Evolutionary conservation across 2,797 vertebrate species (phyloP), one percentile per base, ranked within the genome.

Genomic region (Vultur gryphus): DNA sequence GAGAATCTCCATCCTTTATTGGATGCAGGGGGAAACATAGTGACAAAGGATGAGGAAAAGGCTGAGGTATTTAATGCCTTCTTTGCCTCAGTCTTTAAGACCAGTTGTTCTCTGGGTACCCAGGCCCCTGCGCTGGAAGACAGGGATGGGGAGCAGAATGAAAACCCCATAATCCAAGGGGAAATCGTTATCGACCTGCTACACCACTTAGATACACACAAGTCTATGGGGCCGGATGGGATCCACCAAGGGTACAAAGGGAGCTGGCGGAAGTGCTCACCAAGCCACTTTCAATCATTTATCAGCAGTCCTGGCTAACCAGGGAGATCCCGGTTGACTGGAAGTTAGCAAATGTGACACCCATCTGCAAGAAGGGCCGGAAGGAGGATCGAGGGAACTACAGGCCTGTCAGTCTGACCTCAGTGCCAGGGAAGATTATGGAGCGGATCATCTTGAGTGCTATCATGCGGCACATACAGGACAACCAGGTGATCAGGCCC

Each of bases 21-120:
- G 43, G 18, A 71, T 35, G 24, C 1, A 0, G 7, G 1, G 8
- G 4, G 9, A 44, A 51, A 41, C 7, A 16, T 6, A 10, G 10
- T 26, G 28, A 26, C 20, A 62, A 25, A 78, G 37, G 16, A 24
- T 23, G 37, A 69, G 73, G 18, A 62, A 57, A 57, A 46, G 61
- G 10, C 24, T 20, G 52, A 39, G 21, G 25, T 28, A 21, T 24
- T n/a, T 29, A 8, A 16, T 16, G 28, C 29, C 17, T 44, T 17
- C 69, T 80, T 80, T 41, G 16, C 39, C 49, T 37, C 67, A 39
- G 44, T 43, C 52, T 55, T 49, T 43, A 54, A 1, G 8, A 46
- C 6, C 29, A 35, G 37, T 20, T 69, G 37, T 57, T 67, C 17
- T 29, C 21, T 9, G 13, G 10, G 9, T 14, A 15, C 2, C 16